Evolutionary conservation across 2,113 vertebrate genomes (phyloP).

Genomic region (Brachyistius frenatus): DNA sequence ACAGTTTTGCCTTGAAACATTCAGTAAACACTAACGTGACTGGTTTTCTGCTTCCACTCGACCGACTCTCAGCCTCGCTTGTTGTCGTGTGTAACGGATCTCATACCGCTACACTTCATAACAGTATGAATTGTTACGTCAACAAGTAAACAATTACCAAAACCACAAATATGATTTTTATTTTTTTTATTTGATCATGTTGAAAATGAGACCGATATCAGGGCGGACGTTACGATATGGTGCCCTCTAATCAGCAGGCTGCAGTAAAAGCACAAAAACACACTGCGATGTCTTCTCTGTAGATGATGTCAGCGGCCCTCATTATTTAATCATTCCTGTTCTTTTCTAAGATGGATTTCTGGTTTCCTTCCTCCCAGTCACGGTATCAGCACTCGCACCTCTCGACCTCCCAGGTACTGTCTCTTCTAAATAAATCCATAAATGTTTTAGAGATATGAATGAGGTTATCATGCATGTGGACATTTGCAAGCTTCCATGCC

Average conservation of each 20-base stretch:
- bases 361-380: neutral
- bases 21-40: no score
- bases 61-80: no score
- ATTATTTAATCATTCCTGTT: conserved; percentile 30
- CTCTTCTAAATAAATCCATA: conserved; percentile 95
- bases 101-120: no score
- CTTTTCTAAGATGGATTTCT: neutral
- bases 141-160: no score
- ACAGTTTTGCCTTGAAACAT: no score
- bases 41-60: no score
- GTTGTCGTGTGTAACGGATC: no score
- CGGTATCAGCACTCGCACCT: conserved; percentile 1
- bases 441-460: conserved; percentile 94
- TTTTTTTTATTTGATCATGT: no score
- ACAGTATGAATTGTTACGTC: no score
- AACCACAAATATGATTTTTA: no score
- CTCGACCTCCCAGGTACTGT: conserved; percentile 87
- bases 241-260: conserved; percentile 3
- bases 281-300: conserved; percentile 33
- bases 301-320: neutral
- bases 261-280: conserved; percentile 71
- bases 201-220: no score
- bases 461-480: conserved; percentile 98
- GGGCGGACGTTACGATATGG: no score
- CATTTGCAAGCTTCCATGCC: conserved; percentile 94